phyloP scores from a whole-genome alignment of 2,888 invertebrate species.

The Orchesella flavescens region DNA sequence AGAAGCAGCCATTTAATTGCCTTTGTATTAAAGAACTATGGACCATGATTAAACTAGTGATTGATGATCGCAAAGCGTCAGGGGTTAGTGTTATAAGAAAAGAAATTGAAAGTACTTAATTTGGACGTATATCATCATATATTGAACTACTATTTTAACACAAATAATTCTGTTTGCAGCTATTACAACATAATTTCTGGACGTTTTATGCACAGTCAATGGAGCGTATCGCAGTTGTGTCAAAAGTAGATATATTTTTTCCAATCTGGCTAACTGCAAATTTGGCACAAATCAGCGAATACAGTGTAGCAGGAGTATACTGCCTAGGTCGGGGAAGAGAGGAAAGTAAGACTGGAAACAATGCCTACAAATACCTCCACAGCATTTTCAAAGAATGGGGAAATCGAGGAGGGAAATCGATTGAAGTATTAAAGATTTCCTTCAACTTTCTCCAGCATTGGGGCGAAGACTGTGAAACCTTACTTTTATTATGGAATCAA shows the following conservation, averaged over 20 bases:
- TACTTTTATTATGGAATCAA: slow-evolving; percentile 58
- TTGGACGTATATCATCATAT: too few relatives aligned
- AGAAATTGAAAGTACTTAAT: too few relatives aligned
- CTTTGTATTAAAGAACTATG: slow-evolving; percentile 79
- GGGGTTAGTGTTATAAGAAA: slow-evolving; percentile 52
- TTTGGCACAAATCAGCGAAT: slow-evolving; percentile 62
- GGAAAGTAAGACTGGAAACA: slow-evolving; percentile 13
- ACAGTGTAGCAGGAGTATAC: slow-evolving; percentile 53
- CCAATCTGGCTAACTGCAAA: slow-evolving; percentile 66
- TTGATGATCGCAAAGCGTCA: slow-evolving; percentile 73
- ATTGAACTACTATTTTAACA: background rate
- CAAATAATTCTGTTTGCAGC: slow-evolving; percentile 6
- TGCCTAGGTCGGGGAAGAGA: background rate
- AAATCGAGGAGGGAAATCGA: slow-evolving; percentile 49
- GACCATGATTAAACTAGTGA: slow-evolving; percentile 76
- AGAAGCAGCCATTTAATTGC: slow-evolving; percentile 77
- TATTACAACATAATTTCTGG: slow-evolving; percentile 42
- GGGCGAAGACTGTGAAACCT: slow-evolving; percentile 66
- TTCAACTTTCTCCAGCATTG: slow-evolving; percentile 59
- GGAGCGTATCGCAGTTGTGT: background rate
- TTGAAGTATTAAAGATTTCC: slow-evolving; percentile 56
- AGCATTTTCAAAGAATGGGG: slow-evolving; percentile 59
- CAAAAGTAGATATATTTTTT: slow-evolving; percentile 52
- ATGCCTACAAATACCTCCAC: slow-evolving; percentile 62
- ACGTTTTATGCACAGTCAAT: slow-evolving; percentile 15